phyloP scores from a whole-genome alignment of 2,113 vertebrate species.

The Muscicapa adusta region DNA sequence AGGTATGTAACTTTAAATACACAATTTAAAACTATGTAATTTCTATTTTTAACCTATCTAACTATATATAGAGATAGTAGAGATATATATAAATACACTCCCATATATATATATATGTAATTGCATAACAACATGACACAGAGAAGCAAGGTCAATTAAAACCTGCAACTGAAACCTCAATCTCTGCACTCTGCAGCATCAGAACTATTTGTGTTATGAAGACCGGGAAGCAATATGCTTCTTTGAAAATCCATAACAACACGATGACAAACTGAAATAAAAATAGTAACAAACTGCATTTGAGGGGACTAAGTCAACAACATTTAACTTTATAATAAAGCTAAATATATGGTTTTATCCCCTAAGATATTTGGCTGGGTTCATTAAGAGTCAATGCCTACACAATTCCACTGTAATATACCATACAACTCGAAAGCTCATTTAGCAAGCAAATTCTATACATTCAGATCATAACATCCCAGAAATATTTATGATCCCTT shows the following conservation, averaged over 20 bases:
- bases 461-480: neutral
- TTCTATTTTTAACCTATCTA: constrained; percentile 29
- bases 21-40: neutral
- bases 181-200: neutral
- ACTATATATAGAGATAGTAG: neutral
- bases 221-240: neutral
- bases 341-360: neutral
- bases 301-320: neutral
- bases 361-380: neutral
- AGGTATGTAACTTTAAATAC: neutral
- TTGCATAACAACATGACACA: constrained; percentile 20
- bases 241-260: neutral
- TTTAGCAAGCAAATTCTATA: constrained; percentile 5
- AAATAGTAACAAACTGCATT: neutral
- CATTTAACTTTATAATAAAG: neutral
- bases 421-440: neutral
- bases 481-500: neutral
- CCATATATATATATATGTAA: neutral
- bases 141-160: constrained; percentile 34
- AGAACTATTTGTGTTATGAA: constrained; percentile 16
- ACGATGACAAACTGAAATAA: neutral
- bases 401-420: neutral
- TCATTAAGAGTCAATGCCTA: neutral
- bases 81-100: neutral
- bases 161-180: constrained; percentile 21